Evolutionary conservation across 2,113 vertebrate species (phyloP), one percentile per base, ranked within the genome.

Genomic region (Tetrax tetrax): DNA sequence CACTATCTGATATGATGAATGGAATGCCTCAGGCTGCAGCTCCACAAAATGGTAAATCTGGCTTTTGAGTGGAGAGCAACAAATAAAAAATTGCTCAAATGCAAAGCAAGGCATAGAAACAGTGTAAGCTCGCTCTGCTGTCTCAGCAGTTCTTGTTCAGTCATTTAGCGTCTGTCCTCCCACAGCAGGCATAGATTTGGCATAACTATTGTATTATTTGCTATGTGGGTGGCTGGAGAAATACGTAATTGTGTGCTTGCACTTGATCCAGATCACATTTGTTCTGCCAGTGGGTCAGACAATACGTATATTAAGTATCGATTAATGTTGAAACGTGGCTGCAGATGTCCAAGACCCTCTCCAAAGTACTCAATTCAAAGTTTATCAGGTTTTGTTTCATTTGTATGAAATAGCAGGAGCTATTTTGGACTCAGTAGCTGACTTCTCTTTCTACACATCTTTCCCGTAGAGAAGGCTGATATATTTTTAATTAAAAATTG

Each of bases 71-170:
- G 41, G 63, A 76, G 28, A 70, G 35, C 47, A 86, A 57, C 88
- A 74, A 90, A 76, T 47, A 41, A 90, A 68, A 87, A 57, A 66
- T 50, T 29, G 45, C 41, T 83, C 56, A 54, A 47, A 91, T 43
- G 20, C 31, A 78, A 84, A 71, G 38, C 38, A 71, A 68, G 86
- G 63, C 31, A 45, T 25, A 74, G 89, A 56, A 92, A 29, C 4
- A 50, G 60, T 35, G 13, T 9, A 89, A 43, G 17, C 60, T 63
- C 47, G n/a, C 37, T 87, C 35, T 93, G 93, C 94, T 90, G 59
- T 31, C 79, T 91, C 90, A 95, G 95, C 87, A 94, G n/a, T 72
- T 96, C 66, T 70, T 72, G 22, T 47, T 83, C 90, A 81, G 25
- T 64, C 75, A 35, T 70, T 95, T 83, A 88, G 33, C 5, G 5